Conservation (phyloP, 1,140 invertebrate genomes). For the Drosophila quadrilineata region DNA sequence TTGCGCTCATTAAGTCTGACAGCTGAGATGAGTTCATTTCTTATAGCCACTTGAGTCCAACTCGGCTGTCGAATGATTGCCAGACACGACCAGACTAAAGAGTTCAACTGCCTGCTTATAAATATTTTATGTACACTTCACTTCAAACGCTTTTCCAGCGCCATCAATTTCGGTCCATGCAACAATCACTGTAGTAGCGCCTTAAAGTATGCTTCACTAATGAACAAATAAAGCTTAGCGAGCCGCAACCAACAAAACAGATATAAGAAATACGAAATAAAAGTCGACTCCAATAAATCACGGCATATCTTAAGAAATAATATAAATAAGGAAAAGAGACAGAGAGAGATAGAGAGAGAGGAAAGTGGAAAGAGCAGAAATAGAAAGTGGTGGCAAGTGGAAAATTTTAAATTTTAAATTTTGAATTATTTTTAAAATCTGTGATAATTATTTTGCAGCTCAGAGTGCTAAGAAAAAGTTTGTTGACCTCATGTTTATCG, state of each 20-base stretch:
- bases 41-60: slow-evolving; percentile 17
- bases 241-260: slow-evolving; percentile 19
- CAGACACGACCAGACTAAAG: slow-evolving; percentile 36
- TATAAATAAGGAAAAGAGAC: slow-evolving; percentile 52
- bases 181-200: slow-evolving; percentile 43
- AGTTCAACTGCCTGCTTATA: slow-evolving; percentile 24
- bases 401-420: too few relatives aligned
- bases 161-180: background rate
- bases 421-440: slow-evolving; percentile 3
- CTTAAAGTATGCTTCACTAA: slow-evolving; percentile 56
- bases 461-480: background rate
- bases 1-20: slow-evolving; percentile 72
- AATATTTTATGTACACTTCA: too few relatives aligned
- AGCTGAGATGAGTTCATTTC: slow-evolving; percentile 66
- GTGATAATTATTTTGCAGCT: background rate
- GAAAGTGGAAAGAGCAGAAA: background rate
- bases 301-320: slow-evolving; percentile 56
- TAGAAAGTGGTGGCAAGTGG: too few relatives aligned
- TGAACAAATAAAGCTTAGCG: slow-evolving; percentile 76
- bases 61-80: slow-evolving; percentile 17
- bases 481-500: background rate
- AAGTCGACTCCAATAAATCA: slow-evolving; percentile 63
- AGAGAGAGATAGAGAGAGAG: too few relatives aligned
- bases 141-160: slow-evolving; percentile 9
- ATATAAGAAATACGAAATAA: slow-evolving; percentile 25